Evolutionary conservation across 1,140 invertebrate species (phyloP), one percentile per base, ranked within the genome.

Genomic region (Ephestia elutella): DNA sequence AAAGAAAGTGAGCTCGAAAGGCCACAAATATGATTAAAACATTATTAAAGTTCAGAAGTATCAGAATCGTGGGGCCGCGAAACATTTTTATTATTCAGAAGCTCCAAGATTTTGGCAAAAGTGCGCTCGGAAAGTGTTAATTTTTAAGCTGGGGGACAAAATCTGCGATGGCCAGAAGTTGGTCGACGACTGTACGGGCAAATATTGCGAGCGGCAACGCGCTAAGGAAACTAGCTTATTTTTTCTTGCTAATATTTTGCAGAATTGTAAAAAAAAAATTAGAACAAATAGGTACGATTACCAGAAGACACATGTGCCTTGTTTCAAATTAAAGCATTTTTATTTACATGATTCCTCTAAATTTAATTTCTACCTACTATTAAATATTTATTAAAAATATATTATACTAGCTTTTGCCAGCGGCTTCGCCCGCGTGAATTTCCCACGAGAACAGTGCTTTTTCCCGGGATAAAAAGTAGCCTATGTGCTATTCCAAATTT

Each of bases 21-120:
- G 58, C 59, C 65, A 73, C 67, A 80, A 77, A 83, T 75, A 80
- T 74, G 71, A 83, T 83, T 77, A 81, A 80, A 80, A 75, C 72
- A 81, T 81, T 78, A 80, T 75, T 63, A 74, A 68, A 74, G 63
- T 73, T 66, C 55, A 38, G 65, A 65, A 74, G 68, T 72, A 73
- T 67, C 65, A 72, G 62, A 69, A 61, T 71, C 56, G 64, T 57
- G 70, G 59, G 63, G 7, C 50, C 63, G 59, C 62, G 68, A 60
- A 60, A 65, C 64, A 61, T 71, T 72, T 80, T 78, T 77, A 81
- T 83, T 81, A 83, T 81, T 83, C 78, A 83, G 58, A 60, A 66
- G 60, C 57, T 59, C 59, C 60, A 73, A 80, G 75, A 80, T 78
- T 75, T 71, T 54, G 58, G 20, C 55, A 61, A 66, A 73, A 74